Conservation (phyloP, 2,113 vertebrate genomes). For the Chionis minor region DNA sequence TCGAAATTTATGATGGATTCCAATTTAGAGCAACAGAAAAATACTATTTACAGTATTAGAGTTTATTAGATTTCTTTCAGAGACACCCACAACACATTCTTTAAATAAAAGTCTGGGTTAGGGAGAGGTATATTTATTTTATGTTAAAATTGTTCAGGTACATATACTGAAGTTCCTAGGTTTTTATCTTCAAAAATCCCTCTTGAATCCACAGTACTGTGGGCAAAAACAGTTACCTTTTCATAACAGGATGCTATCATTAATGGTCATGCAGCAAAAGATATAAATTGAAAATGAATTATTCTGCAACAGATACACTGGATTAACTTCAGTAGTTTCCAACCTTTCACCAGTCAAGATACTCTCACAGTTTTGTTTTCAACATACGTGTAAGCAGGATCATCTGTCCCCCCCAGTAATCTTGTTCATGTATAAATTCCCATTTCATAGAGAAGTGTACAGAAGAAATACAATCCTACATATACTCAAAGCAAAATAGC, state of each 20-base stretch:
- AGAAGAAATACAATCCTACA: background rate
- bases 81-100: background rate
- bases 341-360: accelerated
- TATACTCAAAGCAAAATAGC: background rate
- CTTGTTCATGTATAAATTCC: background rate
- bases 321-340: background rate
- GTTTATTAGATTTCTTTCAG: background rate
- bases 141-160: background rate
- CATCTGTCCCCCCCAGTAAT: accelerated
- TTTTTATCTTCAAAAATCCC: background rate
- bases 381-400: background rate
- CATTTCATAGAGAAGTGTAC: background rate
- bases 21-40: background rate
- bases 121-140: background rate
- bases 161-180: background rate
- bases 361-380: background rate
- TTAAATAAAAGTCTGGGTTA: background rate
- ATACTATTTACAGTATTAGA: background rate
- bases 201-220: background rate
- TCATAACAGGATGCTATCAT: background rate
- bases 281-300: background rate
- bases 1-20: background rate
- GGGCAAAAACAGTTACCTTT: background rate
- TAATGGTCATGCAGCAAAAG: background rate
- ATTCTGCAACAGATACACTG: background rate